Evolutionary conservation across 2,888 invertebrate species (phyloP), one percentile per base, ranked within the genome.

Genomic region (Notocelia uddmanniana): DNA sequence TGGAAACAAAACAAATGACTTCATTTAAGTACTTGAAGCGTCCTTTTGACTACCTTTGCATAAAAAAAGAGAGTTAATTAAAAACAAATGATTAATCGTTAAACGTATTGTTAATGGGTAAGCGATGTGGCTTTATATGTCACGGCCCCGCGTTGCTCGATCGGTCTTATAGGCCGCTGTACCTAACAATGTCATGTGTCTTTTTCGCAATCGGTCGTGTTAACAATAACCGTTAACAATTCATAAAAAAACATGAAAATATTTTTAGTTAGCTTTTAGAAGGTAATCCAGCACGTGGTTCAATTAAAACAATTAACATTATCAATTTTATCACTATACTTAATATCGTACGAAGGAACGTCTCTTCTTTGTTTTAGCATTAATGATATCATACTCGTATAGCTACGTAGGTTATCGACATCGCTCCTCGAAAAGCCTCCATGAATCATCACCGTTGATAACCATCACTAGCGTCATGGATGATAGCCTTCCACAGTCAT

Each of bases 171-270:
- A 92, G 93, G 92, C 90, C 92, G 85, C 83, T 71, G 75, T 88
- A 91, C 89, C 89, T 85, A 89, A 91, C 93, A 93, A 92, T 92
- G 93, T 93, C 92, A 92, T 92, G 91, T 91, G 87, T 91, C 83
- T 83, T 82, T 92, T 88, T 92, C 84, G 90, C 89, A 92, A 91
- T 85, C 84, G 79, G 87, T 87, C 82, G 80, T 81, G 73, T 81
- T 82, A 84, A 89, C 87, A 90, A 87, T 88, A 86, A 86, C 82
- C 77, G 81, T 83, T 52, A 82, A 34, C 60, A 21, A 11, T 54
- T 26, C 34, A 59, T 52, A 34, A 69, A 69, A n/a, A 31, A 15
- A 41, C 15, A 15, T 41, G 13, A 41, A 45, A 45, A 45, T 45
- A 5, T n/a, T n/a, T n/a, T n/a, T n/a, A 45, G 5, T 45, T n/a